A percentile compares a stretch with the other conserved stretches of the same genome.
These are phyloP conservation scores for Metaphire vulgaris DNA, from an alignment of 1,140 invertebrate genomes.

Conservation along the genomic window DNA sequence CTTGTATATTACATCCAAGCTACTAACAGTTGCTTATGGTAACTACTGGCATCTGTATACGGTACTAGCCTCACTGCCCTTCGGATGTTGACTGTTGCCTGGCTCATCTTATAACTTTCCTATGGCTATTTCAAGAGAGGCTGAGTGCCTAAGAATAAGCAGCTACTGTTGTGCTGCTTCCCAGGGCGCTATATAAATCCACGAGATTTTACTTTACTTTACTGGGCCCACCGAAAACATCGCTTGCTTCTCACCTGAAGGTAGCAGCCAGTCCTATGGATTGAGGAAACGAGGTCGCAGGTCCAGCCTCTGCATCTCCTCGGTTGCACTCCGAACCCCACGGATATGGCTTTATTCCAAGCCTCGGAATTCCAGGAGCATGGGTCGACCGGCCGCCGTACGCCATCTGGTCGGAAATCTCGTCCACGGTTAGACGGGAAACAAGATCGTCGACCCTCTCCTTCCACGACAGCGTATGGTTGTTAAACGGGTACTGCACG, in stretches of 20 bases:
- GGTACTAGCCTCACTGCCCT: no score
- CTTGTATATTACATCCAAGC: no score
- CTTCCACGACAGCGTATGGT: conserved; percentile 41
- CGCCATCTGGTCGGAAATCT: conserved; percentile 44
- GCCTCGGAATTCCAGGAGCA: conserved; percentile 40
- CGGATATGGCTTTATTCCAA: conserved; percentile 42
- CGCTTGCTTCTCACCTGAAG: conserved; percentile 45
- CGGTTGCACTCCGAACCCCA: conserved; percentile 47
- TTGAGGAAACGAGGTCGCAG: conserved; percentile 45
- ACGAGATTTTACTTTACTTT: no score
- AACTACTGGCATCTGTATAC: no score
- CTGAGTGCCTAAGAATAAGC: no score
- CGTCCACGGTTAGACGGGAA: conserved; percentile 37
- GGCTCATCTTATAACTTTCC: no score
- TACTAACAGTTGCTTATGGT: no score
- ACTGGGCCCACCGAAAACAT: no score
- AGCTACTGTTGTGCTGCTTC: no score
- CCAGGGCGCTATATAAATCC: no score
- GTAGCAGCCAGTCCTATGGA: conserved; percentile 44
- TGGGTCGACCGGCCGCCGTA: conserved; percentile 37
- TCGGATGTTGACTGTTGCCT: no score
- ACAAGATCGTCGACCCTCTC: conserved; percentile 46
- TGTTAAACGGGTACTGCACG: conserved; percentile 42
- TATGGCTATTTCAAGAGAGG: no score
- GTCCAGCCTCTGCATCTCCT: conserved; percentile 36